These are phyloP conservation scores for Larimichthys crocea DNA, from an alignment of 2,113 vertebrate species.

Conservation along the genomic window DNA sequence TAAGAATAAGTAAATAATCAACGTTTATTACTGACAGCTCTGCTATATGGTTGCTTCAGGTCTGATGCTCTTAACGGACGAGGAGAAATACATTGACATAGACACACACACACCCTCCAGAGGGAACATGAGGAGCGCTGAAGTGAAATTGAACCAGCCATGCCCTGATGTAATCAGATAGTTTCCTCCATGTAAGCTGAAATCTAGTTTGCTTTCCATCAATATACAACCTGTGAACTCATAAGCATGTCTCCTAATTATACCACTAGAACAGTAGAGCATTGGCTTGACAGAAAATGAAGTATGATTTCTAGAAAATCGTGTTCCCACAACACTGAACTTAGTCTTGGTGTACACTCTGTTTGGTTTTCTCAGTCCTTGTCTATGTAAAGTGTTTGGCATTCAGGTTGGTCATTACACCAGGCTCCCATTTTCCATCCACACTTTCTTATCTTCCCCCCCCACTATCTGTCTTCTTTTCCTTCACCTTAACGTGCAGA, in stretches of 20 bases:
- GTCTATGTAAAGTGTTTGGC: conserved; percentile 32
- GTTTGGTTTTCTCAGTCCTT: background rate
- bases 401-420: conserved; percentile 39
- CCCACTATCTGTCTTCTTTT: conserved; percentile 44
- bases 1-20: conserved; percentile 63
- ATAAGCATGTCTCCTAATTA: conserved; percentile 34
- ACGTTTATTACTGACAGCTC: conserved; percentile 48
- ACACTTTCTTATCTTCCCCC: conserved; percentile 46
- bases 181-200: conserved; percentile 32
- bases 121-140: conserved; percentile 47
- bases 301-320: background rate
- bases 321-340: background rate
- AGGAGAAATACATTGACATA: conserved; percentile 34
- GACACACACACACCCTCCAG: conserved; percentile 11
- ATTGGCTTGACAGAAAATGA: background rate
- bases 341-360: no score
- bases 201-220: conserved; percentile 44
- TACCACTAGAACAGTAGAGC: background rate
- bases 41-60: conserved; percentile 45
- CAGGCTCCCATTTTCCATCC: conserved; percentile 14
- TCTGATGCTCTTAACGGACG: conserved; percentile 52
- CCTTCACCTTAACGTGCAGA: conserved; percentile 33
- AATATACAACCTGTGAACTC: conserved; percentile 15
- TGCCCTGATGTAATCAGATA: conserved; percentile 59
- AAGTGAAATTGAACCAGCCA: conserved; percentile 51